These are phyloP conservation scores for Erpetoichthys calabaricus DNA, from an alignment of 2,797 vertebrate species.

Conservation along the genomic window DNA sequence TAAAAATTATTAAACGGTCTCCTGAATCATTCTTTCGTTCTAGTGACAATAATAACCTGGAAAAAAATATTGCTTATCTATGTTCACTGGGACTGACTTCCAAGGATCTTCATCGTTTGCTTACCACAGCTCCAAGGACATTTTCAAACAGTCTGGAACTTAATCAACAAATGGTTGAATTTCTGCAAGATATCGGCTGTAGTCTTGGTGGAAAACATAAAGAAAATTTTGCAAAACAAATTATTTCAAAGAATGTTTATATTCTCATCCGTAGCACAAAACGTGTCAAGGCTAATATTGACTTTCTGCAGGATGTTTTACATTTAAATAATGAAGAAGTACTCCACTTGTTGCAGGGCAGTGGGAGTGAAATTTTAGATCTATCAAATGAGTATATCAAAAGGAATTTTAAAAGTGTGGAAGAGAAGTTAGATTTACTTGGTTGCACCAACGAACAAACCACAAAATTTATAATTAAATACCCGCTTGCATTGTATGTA, in stretches of 20 bases:
- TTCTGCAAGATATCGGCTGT: conserved; percentile 38
- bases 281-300: conserved; percentile 43
- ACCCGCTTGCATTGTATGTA: conserved; percentile 40
- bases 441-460: conserved; percentile 34
- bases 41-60: conserved; percentile 45
- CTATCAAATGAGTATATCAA: conserved; percentile 47
- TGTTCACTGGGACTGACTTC: conserved; percentile 43
- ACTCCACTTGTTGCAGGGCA: conserved; percentile 39
- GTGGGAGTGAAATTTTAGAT: conserved; percentile 46
- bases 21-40: conserved; percentile 66
- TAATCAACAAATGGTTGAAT: conserved; percentile 52
- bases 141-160: conserved; percentile 63
- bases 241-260: conserved; percentile 58
- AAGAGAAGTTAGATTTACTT: conserved; percentile 35
- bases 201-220: conserved; percentile 39
- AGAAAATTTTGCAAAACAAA: conserved; percentile 36
- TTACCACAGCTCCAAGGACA: conserved; percentile 50
- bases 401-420: conserved; percentile 41
- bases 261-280: conserved; percentile 59
- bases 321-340: conserved; percentile 36
- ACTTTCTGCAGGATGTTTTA: conserved; percentile 39
- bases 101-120: conserved; percentile 45
- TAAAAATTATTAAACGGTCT: conserved; percentile 51
- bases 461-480: conserved; percentile 34
- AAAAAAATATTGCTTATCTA: conserved; percentile 57